Base-by-base conservation (phyloP, 2,797 vertebrate genomes). In the Acanthurus lineatus region DNA sequence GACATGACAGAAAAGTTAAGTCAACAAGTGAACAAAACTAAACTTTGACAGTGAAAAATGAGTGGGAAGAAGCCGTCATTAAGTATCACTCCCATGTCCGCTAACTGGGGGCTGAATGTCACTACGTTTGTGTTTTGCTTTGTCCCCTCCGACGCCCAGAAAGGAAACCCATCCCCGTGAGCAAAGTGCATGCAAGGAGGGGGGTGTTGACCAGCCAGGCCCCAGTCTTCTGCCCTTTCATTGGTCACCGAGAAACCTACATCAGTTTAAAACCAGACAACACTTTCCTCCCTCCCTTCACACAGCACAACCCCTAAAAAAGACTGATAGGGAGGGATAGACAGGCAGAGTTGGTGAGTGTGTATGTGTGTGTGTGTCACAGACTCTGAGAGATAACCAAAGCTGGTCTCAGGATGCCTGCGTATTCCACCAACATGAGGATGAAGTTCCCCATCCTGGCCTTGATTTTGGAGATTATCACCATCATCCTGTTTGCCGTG, bases 361-460 rank as follows among this genome's bases (percentile, higher is more conserved):
- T 32, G 28, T 32, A 5, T 32, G 28, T 69, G 69, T 69, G 69
- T 69, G 68, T 49, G 74, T 76, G 71, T 65, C 85, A 70, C 58
- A 56, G 67, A 52, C 73, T 66, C 77, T 49, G 58, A 89, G 69
- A 86, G 79, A 88, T 83, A 91, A 85, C 45, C 73, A 78, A 61
- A 87, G 75, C 52, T 72, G 48, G 69, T 69, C 44, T 67, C 67
- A 91, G 70, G 87, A 95, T 95, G 94, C 93, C 96, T 91, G 92
- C 95, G 17, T 94, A 91, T 65, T 82, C 96, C 84, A 96, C 95
- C 94, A 97, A 95, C 95, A 99, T 99, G 97, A 97, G 94, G 94
- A 52, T 96, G 75, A 97, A 94, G 92, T 97, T 99, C 78, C 95
- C 98, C 6, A 75, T 97, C 28, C 1, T 96, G 86, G 97, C 97